Base-by-base conservation (phyloP, 2,797 vertebrate genomes). In the Agapornis canus region DNA sequence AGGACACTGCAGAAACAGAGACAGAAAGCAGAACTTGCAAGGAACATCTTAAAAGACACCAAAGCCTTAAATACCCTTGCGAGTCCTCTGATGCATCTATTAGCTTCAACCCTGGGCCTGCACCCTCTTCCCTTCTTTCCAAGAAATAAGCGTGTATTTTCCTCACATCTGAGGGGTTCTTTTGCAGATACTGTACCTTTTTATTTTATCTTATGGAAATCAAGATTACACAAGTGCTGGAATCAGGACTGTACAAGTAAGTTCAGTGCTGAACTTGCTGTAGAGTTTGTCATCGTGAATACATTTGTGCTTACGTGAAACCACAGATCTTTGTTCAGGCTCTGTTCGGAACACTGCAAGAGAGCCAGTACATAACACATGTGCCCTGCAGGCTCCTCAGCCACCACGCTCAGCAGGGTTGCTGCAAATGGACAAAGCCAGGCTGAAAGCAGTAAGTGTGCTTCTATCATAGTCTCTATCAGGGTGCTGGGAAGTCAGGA, bases 341-440 rank as follows among this genome's bases (percentile, higher is more conserved):
- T 68, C 71, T 68, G 61, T 45, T 45, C 32, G 56, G 81, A 90
- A 81, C 3, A 0, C 0, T 70, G 32, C 4, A 0, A 57, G 60
- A 81, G 42, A 9, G 13, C 47, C 40, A 68, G 39, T 65, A 59
- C 10, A 29, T 2, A 0, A 1, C 0, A 0, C 5, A 1, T 0
- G 1, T 31, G 51, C 43, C 68, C 92, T 45, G 56, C 40, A 82
- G 80, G 54, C 43, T 73, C 56, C 66, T 77, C 84, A 70, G 71
- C 31, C 71, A 73, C 70, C 18, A 15, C 0, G 1, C 54, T 78
- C 3, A 1, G 42, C 35, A 31, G 22, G 37, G 60, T 7, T 59
- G 23, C 70, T 69, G 57, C 56, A 61, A 79, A 49, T 0, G 12
- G 82, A 70, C 19, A 42, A 52, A 54, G 59, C 0, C 0, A 9